Evolutionary conservation across 2,797 vertebrate genomes (phyloP).

Genomic region (Sebastes variabilis): DNA sequence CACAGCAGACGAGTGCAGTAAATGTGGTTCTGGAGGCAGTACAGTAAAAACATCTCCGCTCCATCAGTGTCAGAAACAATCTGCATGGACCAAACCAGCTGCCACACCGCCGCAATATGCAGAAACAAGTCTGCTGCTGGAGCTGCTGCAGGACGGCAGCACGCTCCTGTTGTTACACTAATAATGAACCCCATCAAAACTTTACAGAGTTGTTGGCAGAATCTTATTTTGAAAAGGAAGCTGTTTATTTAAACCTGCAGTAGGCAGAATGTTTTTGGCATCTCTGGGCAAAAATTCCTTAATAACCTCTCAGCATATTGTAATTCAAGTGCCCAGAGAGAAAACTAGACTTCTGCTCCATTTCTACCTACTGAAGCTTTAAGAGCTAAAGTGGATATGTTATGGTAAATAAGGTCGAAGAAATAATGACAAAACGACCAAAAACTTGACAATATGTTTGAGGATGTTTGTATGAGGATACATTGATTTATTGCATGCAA

Average conservation of each 20-base stretch:
- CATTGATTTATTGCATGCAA: background rate
- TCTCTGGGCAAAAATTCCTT: too few relatives aligned
- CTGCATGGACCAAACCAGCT: constrained; percentile 64
- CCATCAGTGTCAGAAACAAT: constrained; percentile 76
- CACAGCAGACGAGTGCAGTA: constrained; percentile 49
- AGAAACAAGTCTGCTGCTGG: background rate
- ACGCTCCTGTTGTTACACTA: background rate
- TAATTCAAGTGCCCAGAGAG: too few relatives aligned
- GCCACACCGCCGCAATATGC: constrained; percentile 13
- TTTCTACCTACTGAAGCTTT: background rate
- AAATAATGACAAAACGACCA: background rate
- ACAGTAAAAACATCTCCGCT: constrained; percentile 70
- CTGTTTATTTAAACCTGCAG: too few relatives aligned
- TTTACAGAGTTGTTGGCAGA: background rate
- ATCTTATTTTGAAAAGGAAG: background rate
- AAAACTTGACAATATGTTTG: background rate
- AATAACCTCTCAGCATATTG: too few relatives aligned
- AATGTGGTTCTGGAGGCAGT: constrained; percentile 68
- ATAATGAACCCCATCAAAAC: background rate
- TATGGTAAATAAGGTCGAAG: background rate
- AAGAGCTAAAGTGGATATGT: background rate
- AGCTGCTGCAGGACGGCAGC: constrained; percentile 26
- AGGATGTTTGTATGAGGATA: background rate
- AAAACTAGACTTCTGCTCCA: too few relatives aligned
- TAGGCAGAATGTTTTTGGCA: too few relatives aligned